A percentile compares a stretch with the other conserved stretches of the same genome.
Conservation (phyloP, 2,888 invertebrate species). For the Drosophila quasianomalipes region DNA sequence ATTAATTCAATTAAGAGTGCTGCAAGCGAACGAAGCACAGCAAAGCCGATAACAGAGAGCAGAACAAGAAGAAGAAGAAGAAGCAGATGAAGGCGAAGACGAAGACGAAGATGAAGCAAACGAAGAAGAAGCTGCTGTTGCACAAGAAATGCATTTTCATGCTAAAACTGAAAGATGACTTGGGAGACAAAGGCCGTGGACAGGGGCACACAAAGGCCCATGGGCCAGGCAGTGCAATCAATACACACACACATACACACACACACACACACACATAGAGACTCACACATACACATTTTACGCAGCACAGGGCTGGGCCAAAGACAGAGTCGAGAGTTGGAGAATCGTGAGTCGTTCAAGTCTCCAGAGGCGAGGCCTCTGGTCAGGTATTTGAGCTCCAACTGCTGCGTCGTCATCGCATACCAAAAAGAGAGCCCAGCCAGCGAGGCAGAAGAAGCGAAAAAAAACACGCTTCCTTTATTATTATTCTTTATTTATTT, state of each 20-base stretch:
- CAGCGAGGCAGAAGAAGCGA: slow-evolving; percentile 17
- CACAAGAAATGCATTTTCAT: slow-evolving; percentile 68
- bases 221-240: slow-evolving; percentile 47
- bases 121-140: slow-evolving; percentile 22
- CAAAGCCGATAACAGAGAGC: neutral
- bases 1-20: slow-evolving; percentile 29
- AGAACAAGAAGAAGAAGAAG: neutral
- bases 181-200: slow-evolving; percentile 39
- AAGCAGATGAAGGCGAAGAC: neutral
- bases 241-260: slow-evolving; percentile 29
- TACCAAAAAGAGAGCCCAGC: slow-evolving; percentile 55
- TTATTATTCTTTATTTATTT: slow-evolving; percentile 65
- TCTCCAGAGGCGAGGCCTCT: slow-evolving; percentile 45
- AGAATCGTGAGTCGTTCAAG: slow-evolving; percentile 35
- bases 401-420: slow-evolving; percentile 46
- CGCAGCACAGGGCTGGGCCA: slow-evolving; percentile 56
- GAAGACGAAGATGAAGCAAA: too few species aligned
- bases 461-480: slow-evolving; percentile 62
- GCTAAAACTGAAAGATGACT: slow-evolving; percentile 55
- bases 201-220: slow-evolving; percentile 45
- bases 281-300: slow-evolving; percentile 27
- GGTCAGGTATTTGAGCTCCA: slow-evolving; percentile 63
- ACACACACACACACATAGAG: slow-evolving; percentile 29
- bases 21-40: neutral
- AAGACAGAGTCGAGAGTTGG: slow-evolving; percentile 35